phyloP scores from a whole-genome alignment of 2,797 vertebrate genomes.

The Micrastur ruficollis region DNA sequence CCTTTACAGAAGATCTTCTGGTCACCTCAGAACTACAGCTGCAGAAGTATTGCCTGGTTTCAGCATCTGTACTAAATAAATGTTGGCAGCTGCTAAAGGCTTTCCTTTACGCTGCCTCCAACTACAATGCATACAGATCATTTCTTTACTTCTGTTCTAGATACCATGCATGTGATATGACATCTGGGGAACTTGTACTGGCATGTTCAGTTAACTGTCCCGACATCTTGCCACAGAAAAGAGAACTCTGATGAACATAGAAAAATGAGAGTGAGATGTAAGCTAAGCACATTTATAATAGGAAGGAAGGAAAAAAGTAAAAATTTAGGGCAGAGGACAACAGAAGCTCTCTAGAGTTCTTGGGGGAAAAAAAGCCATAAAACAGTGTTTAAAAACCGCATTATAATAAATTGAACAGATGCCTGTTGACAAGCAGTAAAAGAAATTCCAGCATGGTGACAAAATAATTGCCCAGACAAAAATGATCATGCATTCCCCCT shows the following conservation, averaged over 20 bases:
- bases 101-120: neutral
- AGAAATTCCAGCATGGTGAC: neutral
- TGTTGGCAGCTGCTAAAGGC: neutral
- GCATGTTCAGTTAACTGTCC: neutral
- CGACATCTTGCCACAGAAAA: neutral
- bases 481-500: neutral
- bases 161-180: neutral
- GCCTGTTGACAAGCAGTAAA: neutral
- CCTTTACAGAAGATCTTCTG: neutral
- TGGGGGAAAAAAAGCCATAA: neutral
- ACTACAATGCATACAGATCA: neutral
- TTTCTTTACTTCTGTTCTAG: neutral
- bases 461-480: neutral
- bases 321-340: neutral
- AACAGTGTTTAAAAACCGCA: neutral
- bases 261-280: neutral
- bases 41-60: neutral
- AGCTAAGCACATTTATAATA: neutral
- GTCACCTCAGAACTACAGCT: slow-evolving; percentile 4
- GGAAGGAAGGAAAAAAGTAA: neutral
- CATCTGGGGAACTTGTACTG: neutral
- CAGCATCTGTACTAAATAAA: slow-evolving; percentile 14
- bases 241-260: neutral
- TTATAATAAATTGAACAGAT: neutral
- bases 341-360: neutral